These are phyloP conservation scores for Trichosurus vulpecula DNA, from an alignment of 2,797 vertebrate genomes.

Conservation along the genomic window DNA sequence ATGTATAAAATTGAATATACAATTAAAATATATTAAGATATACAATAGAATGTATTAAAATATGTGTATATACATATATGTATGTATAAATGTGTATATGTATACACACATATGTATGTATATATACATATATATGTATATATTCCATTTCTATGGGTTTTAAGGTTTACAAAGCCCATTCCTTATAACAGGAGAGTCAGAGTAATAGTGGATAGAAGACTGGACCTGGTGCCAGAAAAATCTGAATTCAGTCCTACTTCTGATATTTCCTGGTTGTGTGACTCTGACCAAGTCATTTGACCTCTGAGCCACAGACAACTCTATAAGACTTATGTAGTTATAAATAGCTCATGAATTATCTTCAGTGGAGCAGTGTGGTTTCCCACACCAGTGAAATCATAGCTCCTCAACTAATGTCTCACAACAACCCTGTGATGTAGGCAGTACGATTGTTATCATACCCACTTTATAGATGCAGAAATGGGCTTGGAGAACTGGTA, in stretches of 20 bases:
- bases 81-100: no score
- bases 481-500: not conserved
- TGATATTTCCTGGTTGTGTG: not conserved
- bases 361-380: not conserved
- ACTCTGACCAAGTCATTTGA: not conserved
- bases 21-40: not conserved
- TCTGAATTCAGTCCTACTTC: not conserved
- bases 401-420: conserved; percentile 18
- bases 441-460: not conserved
- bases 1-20: not conserved
- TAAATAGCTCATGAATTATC: not conserved
- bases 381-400: not conserved
- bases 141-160: not conserved
- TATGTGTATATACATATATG: not conserved
- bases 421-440: conserved; percentile 16
- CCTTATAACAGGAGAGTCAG: not conserved
- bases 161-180: not conserved
- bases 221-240: not conserved
- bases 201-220: not conserved
- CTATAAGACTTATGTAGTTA: not conserved
- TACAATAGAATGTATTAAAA: not conserved
- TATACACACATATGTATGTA: no score
- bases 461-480: conserved; percentile 30
- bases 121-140: not conserved
- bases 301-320: not conserved